Evolutionary conservation across 35 echinoderm and acorn worm genomes (phyloP).

Genomic region (Heliocidaris erythrogramma): DNA sequence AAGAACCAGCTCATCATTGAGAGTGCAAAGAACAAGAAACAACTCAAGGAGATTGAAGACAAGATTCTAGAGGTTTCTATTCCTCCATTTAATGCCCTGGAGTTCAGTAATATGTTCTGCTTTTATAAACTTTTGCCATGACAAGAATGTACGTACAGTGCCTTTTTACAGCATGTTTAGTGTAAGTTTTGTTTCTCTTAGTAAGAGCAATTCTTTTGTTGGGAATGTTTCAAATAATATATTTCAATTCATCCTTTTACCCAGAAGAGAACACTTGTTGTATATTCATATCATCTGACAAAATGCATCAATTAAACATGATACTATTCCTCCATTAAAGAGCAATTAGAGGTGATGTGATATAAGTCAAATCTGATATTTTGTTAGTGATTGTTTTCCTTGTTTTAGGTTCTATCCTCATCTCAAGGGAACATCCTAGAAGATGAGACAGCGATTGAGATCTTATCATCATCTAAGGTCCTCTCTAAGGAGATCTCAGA

Average conservation of each 20-base stretch:
- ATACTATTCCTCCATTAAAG: not conserved
- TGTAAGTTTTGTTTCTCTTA: too few relatives aligned
- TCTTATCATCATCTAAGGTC: constrained; percentile 93
- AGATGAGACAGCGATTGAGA: constrained; percentile 98
- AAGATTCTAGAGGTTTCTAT: constrained; percentile 81
- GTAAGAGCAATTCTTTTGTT: too few relatives aligned
- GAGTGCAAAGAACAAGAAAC: constrained; percentile 93
- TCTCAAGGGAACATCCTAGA: constrained; percentile 98
- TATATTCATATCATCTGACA: too few relatives aligned
- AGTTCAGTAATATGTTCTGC: not conserved
- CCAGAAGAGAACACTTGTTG: too few relatives aligned
- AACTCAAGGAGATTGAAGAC: constrained; percentile 98
- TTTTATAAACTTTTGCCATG: too few relatives aligned
- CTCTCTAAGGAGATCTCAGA: constrained; percentile 95
- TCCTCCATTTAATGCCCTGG: too few relatives aligned
- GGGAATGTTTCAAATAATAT: too few relatives aligned
- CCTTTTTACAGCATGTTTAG: too few relatives aligned
- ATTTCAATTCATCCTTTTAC: too few relatives aligned
- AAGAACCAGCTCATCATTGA: constrained; percentile 98
- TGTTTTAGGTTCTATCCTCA: constrained; percentile 66
- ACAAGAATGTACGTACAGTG: too few relatives aligned
- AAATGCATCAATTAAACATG: not conserved
- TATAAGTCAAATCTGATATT: too few relatives aligned
- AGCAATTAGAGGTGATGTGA: not conserved
- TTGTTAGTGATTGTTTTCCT: not conserved